Evolutionary conservation across 2,113 vertebrate genomes (phyloP), one percentile per base, ranked within the genome.

Genomic region (Pygathrix nemaeus): DNA sequence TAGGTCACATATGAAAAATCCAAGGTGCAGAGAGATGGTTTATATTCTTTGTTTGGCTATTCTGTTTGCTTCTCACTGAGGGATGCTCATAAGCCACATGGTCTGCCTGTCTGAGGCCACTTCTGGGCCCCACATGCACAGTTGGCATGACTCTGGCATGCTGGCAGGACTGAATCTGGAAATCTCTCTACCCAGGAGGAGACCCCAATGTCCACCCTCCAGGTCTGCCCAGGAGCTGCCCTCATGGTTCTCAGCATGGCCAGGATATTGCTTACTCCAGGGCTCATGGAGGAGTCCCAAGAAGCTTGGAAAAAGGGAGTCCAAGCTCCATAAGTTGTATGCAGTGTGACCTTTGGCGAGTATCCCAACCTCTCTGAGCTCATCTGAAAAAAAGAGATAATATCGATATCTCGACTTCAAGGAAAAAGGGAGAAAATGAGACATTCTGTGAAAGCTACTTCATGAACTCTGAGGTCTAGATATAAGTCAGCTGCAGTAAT

Each of bases 381-480:
- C 57, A 93, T 66, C 25, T 88, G 86, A 73, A 75, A 92, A 88
- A 92, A n/a, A 5, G 1, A 30, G 6, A 20, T 79, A 93, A 87
- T 48, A 57, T 35, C 14, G 92, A 66, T 87, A 35, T 30, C 5
- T 57, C 52, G 1, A 78, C 20, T 50, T 80, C 72, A 86, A 93
- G 23, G 72, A 78, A 79, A 23, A 79, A 84, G 93, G 55, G 73
- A 50, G 17, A 90, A 94, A 88, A 32, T 66, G 81, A 70, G 75
- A 66, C 43, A 64, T 10, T 95, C 70, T 73, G 17, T 88, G 43
- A 88, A 94, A 93, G 32, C 21, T 88, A 78, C n/a, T 73, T 96
- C 32, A 57, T 25, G 87, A 79, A 70, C 79, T 75, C 4, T 75
- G 48, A 81, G 8, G 70, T 84, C 43, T 61, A 79, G 35, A 45